phyloP scores from a whole-genome alignment of 1,140 invertebrate species.

The Lepidurus packardi region DNA sequence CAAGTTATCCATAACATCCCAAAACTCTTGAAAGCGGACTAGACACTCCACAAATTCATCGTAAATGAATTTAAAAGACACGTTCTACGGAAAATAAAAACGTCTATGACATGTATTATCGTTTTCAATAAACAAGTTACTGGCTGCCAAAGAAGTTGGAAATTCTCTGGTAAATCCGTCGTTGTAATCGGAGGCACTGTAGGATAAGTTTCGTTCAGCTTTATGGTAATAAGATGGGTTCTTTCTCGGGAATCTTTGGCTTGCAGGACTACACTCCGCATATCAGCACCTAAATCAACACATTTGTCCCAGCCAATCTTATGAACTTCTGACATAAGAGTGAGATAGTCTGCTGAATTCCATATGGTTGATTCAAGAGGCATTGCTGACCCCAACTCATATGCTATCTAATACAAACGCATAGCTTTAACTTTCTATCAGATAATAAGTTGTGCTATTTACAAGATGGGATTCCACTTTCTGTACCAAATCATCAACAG shows the following conservation, averaged over 20 bases:
- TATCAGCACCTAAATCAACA: neutral
- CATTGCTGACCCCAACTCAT: neutral
- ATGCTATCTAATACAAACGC: neutral
- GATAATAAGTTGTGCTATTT: neutral
- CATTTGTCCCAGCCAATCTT: neutral
- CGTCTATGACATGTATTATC: neutral
- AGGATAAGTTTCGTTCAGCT: neutral
- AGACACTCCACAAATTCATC: constrained; percentile 22
- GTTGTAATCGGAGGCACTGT: neutral
- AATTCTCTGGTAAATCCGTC: neutral
- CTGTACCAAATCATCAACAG: neutral
- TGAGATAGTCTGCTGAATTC: neutral
- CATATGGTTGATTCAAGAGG: neutral
- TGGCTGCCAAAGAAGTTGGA: neutral
- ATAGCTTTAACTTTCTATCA: neutral
- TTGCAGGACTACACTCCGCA: neutral
- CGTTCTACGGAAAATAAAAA: neutral
- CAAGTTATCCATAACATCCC: constrained; percentile 46
- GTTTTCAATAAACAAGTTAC: neutral
- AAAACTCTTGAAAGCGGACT: constrained; percentile 44
- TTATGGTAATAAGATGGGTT: neutral
- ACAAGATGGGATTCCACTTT: neutral
- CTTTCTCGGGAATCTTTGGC: neutral
- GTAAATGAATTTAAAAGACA: neutral
- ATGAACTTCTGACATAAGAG: neutral